Conservation (phyloP, 2,113 vertebrate genomes). For the Myotis brandtii region DNA sequence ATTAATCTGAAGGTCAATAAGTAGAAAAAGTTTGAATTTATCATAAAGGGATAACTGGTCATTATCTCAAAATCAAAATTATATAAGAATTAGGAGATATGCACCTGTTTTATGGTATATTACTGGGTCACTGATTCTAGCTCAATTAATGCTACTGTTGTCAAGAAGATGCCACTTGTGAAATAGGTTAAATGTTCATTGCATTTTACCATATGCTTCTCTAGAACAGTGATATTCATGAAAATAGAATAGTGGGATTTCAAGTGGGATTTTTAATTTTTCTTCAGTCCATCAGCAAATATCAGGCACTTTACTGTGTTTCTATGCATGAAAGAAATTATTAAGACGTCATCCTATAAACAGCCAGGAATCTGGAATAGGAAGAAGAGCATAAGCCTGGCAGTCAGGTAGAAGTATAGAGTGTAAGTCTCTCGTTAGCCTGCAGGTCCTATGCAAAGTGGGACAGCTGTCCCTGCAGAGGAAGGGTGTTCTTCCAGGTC, state of each 20-base stretch:
- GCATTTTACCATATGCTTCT: slow-evolving; percentile 40
- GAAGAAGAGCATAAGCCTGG: neutral
- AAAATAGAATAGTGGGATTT: neutral
- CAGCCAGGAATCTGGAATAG: neutral
- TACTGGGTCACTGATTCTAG: neutral
- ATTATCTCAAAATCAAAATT: slow-evolving; percentile 47
- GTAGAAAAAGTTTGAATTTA: slow-evolving; percentile 17
- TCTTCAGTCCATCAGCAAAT: slow-evolving; percentile 39
- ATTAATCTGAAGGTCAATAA: neutral
- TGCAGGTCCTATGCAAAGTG: neutral
- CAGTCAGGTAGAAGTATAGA: neutral
- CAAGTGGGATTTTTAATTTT: slow-evolving; percentile 2
- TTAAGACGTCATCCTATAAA: neutral
- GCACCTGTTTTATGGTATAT: neutral
- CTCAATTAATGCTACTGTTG: neutral
- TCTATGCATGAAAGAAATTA: neutral
- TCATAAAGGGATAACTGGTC: neutral
- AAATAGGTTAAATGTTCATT: slow-evolving; percentile 40
- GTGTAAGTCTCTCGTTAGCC: neutral
- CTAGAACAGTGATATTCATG: neutral
- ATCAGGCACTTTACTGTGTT: slow-evolving; percentile 12
- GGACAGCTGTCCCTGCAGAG: neutral
- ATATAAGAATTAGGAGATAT: slow-evolving; percentile 17
- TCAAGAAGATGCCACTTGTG: slow-evolving; percentile 19
- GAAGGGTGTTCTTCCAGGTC: neutral